Conservation (phyloP, 2,888 invertebrate genomes). For the Ormyrus pomaceus region DNA sequence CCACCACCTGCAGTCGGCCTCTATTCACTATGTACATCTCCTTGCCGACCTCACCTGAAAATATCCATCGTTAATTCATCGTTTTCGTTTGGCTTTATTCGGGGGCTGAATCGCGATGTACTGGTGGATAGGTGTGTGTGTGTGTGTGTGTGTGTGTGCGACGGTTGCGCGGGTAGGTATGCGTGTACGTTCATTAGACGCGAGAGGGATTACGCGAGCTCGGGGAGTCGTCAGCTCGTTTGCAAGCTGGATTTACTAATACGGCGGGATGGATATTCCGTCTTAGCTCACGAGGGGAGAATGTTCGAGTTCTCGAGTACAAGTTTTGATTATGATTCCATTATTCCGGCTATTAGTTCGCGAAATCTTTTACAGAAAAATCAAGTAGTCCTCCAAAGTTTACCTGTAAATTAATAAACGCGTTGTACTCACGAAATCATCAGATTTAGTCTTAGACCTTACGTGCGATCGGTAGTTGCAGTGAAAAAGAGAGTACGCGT, state of each 20-base stretch:
- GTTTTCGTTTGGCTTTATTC: no score
- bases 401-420: no score
- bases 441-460: no score
- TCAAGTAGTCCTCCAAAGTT: no score
- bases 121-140: no score
- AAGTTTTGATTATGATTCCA: conserved; percentile 19
- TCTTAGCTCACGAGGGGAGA: not conserved
- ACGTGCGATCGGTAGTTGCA: not conserved
- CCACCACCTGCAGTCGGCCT: conserved; percentile 95
- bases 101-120: no score
- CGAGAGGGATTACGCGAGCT: conserved; percentile 27
- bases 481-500: not conserved
- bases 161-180: no score
- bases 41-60: conserved; percentile 96
- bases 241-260: conserved; percentile 33
- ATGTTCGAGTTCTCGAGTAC: not conserved
- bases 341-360: no score
- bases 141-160: no score
- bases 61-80: no score
- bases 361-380: no score
- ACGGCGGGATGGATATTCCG: not conserved
- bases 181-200: conserved; percentile 18
- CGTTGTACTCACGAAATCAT: no score
- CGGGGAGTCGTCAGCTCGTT: conserved; percentile 28
- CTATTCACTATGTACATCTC: conserved; percentile 99